Evolutionary conservation across 1,140 invertebrate species (phyloP).

Genomic region (Aphelenchoides fujianensis): DNA sequence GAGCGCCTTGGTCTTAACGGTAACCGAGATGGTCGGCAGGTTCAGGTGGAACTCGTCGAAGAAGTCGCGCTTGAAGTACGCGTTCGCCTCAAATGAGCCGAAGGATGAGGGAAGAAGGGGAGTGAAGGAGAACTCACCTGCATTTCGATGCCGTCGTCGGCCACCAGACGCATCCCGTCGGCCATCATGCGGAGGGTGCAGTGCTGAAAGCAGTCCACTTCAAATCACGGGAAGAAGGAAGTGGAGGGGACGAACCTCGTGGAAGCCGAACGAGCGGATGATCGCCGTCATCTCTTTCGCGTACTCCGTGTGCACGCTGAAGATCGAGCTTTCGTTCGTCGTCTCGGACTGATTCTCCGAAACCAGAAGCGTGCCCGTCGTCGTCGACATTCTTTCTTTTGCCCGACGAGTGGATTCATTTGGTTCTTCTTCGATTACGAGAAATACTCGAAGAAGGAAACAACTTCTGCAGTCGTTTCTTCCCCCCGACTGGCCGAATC

Average conservation of each 20-base stretch:
- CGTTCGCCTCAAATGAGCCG: neutral
- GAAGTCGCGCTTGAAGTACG: conserved; percentile 15
- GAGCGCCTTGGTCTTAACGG: neutral
- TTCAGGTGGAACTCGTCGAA: neutral
- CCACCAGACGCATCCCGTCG: neutral
- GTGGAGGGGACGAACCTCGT: neutral
- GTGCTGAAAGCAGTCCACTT: neutral
- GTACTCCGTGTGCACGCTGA: neutral
- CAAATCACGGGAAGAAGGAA: neutral
- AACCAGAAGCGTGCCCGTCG: too few relatives aligned
- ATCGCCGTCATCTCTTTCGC: neutral
- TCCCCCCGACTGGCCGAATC: too few relatives aligned
- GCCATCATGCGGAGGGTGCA: neutral
- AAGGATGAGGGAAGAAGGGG: too few relatives aligned
- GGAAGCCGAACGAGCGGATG: neutral
- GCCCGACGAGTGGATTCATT: too few relatives aligned
- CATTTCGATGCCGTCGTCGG: conserved; percentile 1
- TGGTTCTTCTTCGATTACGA: too few relatives aligned
- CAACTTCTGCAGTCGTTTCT: too few relatives aligned
- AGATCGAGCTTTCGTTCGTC: neutral
- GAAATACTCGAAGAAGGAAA: too few relatives aligned
- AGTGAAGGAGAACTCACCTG: conserved; percentile 3
- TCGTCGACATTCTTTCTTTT: too few relatives aligned
- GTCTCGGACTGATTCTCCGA: too few relatives aligned
- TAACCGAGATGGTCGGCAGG: neutral